These are phyloP conservation scores for Paraplagusia blochii DNA, from an alignment of 2,113 vertebrate genomes.

Conservation along the genomic window DNA sequence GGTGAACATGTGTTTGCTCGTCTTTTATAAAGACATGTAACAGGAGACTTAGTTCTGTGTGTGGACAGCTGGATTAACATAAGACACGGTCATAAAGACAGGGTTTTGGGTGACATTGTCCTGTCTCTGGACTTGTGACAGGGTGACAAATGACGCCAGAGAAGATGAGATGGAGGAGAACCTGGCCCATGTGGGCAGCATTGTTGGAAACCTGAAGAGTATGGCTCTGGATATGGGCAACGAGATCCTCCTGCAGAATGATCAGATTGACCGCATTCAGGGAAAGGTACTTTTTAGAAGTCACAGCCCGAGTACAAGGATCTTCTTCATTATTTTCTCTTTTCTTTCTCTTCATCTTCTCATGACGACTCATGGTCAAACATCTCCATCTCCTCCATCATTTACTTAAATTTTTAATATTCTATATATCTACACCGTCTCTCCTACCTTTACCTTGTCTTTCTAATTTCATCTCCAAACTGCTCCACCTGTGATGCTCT, in stretches of 20 bases:
- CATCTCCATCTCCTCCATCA: too few relatives aligned
- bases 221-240: conserved; percentile 83
- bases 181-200: conserved; percentile 77
- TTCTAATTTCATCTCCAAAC: too few relatives aligned
- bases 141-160: conserved; percentile 75
- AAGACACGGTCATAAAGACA: neutral
- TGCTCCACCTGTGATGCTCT: too few relatives aligned
- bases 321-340: too few relatives aligned
- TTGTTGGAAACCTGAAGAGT: conserved; percentile 78
- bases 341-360: too few relatives aligned
- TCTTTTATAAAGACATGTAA: conserved; percentile 18
- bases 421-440: too few relatives aligned
- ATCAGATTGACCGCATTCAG: conserved; percentile 70
- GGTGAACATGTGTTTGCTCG: conserved; percentile 31
- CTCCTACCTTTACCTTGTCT: too few relatives aligned
- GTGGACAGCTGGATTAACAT: conserved; percentile 53
- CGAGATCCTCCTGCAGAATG: conserved; percentile 79
- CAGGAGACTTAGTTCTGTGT: neutral
- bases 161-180: conserved; percentile 86
- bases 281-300: conserved; percentile 61
- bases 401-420: too few relatives aligned
- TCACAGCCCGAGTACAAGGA: too few relatives aligned
- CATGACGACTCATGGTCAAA: too few relatives aligned
- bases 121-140: conserved; percentile 30
- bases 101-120: neutral